Base-by-base conservation (phyloP, 2,113 vertebrate genomes). In the Lepisosteus oculatus region DNA sequence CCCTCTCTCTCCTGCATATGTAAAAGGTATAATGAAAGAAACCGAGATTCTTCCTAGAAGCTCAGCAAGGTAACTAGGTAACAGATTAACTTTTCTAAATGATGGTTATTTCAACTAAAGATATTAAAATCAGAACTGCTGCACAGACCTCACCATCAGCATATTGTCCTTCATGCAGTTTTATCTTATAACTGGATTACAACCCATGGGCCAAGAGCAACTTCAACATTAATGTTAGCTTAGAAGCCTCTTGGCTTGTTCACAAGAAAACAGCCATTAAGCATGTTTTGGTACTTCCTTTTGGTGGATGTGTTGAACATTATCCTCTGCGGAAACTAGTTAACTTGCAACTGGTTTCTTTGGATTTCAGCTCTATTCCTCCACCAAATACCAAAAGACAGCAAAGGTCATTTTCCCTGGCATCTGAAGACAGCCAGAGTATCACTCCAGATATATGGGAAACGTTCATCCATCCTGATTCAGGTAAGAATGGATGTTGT, bases 1-100 rank as follows among this genome's bases (percentile, higher is more conserved):
- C 2, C 72, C 72, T n/a, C 44, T 73, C 7, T 68, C 67, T 57
- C 41, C 56, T 45, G 43, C 3, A 12, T 68, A 68, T 55, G 44
- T 73, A 3, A 73, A 43, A 15, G 12, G 68, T 42, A 68, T 73
- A 56, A 61, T 73, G 66, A 73, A 73, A 15, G 72, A 73, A 15
- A 68, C 65, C 3, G 72, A 73, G 45, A 55, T 73, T 45, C 29
- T 68, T 14, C 66, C 61, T 4, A 68, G 57, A 13, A 55, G 42
- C 64, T 73, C 72, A 2, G 5, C 65, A 7, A 73, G 72, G 72
- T 73, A 67, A 17, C 15, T 8, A 17, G 3, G 13, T 5, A 43
- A 63, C 9, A 15, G 42, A 43, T 61, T 63, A 6, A 63, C 41
- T 43, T 29, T 29, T 29, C 29, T 29, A 29, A 29, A 29, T 29